These are phyloP conservation scores for Latrodectus hesperus DNA, from an alignment of 2,888 invertebrate species.

Conservation along the genomic window DNA sequence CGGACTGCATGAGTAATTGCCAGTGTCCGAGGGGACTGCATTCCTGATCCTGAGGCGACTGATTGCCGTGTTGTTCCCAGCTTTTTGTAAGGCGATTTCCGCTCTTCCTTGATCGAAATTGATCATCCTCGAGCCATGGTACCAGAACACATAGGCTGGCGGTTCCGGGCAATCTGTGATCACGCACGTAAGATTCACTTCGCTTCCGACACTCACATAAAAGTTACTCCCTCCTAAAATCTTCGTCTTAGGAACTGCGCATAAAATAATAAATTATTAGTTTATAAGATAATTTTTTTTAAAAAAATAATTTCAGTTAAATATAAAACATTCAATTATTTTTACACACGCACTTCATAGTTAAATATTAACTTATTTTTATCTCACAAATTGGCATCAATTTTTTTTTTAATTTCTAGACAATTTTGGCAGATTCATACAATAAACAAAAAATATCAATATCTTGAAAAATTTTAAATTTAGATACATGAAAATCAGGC, in stretches of 20 bases:
- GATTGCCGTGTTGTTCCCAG: constrained; percentile 87
- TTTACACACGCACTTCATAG: no score
- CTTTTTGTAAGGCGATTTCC: constrained; percentile 90
- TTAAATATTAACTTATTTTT: no score
- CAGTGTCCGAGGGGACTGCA: constrained; percentile 87
- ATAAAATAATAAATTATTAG: background rate
- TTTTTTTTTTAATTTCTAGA: no score
- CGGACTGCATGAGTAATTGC: constrained; percentile 92
- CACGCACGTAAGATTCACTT: constrained; percentile 88
- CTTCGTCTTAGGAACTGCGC: constrained; percentile 89
- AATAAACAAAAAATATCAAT: no score
- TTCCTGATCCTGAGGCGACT: constrained; percentile 88
- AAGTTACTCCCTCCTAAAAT: constrained; percentile 90
- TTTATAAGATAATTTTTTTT: no score
- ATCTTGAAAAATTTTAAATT: no score
- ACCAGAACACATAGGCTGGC: constrained; percentile 96
- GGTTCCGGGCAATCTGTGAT: constrained; percentile 94
- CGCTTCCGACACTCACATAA: constrained; percentile 89
- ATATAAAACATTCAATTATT: no score
- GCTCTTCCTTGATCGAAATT: constrained; percentile 85
- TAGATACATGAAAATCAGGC: no score
- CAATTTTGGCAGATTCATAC: no score
- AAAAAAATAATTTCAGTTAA: no score
- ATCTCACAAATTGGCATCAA: no score
- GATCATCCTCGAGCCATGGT: constrained; percentile 94